A percentile compares a stretch with the other conserved stretches of the same genome.
Conservation (phyloP, 2,113 vertebrate species). For the Festucalex cinctus region DNA sequence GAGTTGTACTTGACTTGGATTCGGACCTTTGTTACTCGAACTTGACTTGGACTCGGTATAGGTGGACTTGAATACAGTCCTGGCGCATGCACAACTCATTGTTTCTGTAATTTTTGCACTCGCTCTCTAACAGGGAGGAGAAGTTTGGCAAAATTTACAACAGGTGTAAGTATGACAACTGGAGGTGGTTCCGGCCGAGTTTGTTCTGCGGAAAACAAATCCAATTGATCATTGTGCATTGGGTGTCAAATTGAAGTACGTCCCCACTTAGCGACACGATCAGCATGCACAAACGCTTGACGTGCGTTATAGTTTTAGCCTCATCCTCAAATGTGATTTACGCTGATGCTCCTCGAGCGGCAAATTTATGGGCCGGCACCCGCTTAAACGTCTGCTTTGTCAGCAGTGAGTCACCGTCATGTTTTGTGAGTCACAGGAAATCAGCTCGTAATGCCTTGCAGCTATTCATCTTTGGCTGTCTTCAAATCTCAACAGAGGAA, state of each 20-base stretch:
- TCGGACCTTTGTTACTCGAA: too few relatives aligned
- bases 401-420: constrained; percentile 11
- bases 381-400: constrained; percentile 12
- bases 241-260: not conserved
- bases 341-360: constrained; percentile 1
- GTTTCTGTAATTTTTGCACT: too few relatives aligned
- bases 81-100: too few relatives aligned
- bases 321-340: constrained; percentile 5
- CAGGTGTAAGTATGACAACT: not conserved
- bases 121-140: too few relatives aligned
- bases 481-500: not conserved
- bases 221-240: not conserved
- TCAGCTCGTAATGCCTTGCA: constrained; percentile 5
- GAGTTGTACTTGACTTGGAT: too few relatives aligned
- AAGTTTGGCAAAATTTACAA: too few relatives aligned
- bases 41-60: too few relatives aligned
- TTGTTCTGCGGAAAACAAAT: not conserved
- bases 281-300: not conserved
- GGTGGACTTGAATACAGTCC: too few relatives aligned
- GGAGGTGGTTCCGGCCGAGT: not conserved
- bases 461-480: not conserved
- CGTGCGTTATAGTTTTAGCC: not conserved
- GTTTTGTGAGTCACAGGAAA: constrained; percentile 11
- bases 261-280: not conserved
- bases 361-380: constrained; percentile 9